Conservation (phyloP, 2,113 vertebrate genomes). For the Ellobius talpinus region DNA sequence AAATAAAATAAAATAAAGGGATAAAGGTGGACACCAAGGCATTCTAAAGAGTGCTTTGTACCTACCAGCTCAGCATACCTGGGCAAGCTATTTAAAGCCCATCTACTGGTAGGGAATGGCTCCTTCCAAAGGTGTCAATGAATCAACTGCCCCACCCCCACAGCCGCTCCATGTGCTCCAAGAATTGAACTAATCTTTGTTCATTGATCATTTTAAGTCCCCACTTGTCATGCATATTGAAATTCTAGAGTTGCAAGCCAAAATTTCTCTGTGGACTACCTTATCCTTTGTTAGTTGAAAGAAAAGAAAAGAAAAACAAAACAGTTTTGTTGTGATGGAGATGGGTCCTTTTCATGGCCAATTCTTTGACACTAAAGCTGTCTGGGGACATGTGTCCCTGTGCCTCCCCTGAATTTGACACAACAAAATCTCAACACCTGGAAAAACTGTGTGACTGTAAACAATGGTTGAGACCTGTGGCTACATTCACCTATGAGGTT, state of each 20-base stretch:
- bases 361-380: conserved; percentile 1
- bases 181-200: conserved; percentile 28
- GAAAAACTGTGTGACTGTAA: not conserved
- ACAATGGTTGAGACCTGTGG: not conserved
- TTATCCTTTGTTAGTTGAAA: conserved; percentile 56
- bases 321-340: not conserved
- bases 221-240: conserved; percentile 43
- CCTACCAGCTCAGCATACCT: not conserved
- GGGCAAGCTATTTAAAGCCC: not conserved
- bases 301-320: not conserved
- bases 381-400: not conserved
- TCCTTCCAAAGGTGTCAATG: conserved; percentile 24
- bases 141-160: not conserved
- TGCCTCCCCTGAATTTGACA: not conserved
- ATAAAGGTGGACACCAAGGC: not conserved
- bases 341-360: conserved; percentile 3
- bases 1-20: not conserved
- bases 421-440: not conserved
- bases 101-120: not conserved
- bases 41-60: not conserved
- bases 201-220: conserved; percentile 38
- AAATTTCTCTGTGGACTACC: conserved; percentile 26
- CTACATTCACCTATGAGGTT: not conserved
- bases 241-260: conserved; percentile 33
- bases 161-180: not conserved